phyloP scores from a whole-genome alignment of 2,888 invertebrate genomes.

The Lamproptera curius region DNA sequence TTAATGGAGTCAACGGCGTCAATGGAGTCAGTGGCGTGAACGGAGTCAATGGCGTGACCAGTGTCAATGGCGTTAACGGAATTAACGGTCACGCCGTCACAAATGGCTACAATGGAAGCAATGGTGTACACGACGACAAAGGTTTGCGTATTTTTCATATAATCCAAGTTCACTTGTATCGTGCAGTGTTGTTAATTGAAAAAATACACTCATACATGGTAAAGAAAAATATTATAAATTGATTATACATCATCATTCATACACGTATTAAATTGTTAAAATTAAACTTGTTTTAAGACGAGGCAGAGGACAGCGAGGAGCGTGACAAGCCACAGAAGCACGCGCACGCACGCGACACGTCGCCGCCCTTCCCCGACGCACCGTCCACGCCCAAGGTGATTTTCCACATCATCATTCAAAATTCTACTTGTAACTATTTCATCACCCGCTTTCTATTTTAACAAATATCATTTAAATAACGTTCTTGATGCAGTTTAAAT shows the following conservation, averaged over 20 bases:
- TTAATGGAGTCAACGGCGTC: conserved; percentile 17
- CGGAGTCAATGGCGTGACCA: conserved; percentile 35
- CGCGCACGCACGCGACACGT: conserved; percentile 62
- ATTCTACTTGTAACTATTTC: too few species aligned
- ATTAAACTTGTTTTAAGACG: conserved; percentile 19
- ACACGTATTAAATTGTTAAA: too few species aligned
- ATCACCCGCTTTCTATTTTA: too few species aligned
- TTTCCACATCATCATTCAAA: too few species aligned
- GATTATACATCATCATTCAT: too few species aligned
- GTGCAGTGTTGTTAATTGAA: too few species aligned
- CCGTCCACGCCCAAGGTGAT: conserved; percentile 82
- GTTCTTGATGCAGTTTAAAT: too few species aligned
- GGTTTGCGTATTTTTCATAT: too few species aligned
- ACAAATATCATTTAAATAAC: too few species aligned
- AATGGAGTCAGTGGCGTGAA: conserved; percentile 33
- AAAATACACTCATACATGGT: too few species aligned
- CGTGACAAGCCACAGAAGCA: conserved; percentile 64
- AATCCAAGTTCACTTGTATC: too few species aligned
- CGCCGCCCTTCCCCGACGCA: conserved; percentile 79
- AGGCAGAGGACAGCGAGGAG: conserved; percentile 35
- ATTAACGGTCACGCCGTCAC: conserved; percentile 31
- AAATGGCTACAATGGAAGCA: conserved; percentile 45
- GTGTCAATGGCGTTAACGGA: conserved; percentile 37
- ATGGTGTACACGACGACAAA: conserved; percentile 56
- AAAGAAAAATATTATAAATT: too few species aligned